Conservation (phyloP, 2,888 invertebrate species). For the Polymixis lichenea region DNA sequence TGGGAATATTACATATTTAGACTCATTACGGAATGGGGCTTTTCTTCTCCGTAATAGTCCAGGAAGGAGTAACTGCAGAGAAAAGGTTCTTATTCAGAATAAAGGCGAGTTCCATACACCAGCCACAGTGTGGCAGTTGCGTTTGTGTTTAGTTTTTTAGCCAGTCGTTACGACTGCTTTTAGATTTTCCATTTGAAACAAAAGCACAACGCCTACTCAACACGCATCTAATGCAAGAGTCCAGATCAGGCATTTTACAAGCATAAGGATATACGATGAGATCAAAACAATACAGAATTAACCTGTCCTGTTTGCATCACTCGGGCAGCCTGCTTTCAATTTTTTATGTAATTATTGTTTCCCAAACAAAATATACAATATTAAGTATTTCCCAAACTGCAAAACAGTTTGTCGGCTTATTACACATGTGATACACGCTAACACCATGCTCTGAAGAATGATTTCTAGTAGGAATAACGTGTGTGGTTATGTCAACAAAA, state of each 20-base stretch:
- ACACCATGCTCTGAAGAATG: background rate
- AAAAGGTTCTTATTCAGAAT: too few relatives aligned
- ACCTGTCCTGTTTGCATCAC: background rate
- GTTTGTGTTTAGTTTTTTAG: too few relatives aligned
- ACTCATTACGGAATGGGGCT: too few relatives aligned
- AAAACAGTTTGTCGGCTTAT: too few relatives aligned
- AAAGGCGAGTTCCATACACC: too few relatives aligned
- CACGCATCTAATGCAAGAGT: background rate
- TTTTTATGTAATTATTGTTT: too few relatives aligned
- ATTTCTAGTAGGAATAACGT: background rate
- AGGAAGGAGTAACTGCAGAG: too few relatives aligned
- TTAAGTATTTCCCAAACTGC: too few relatives aligned
- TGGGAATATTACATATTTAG: too few relatives aligned
- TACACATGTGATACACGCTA: background rate
- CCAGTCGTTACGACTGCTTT: background rate
- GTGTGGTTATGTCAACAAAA: slow-evolving; percentile 6
- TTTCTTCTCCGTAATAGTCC: too few relatives aligned
- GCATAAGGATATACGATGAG: background rate
- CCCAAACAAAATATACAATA: too few relatives aligned
- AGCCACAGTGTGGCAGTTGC: too few relatives aligned
- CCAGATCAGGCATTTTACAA: background rate
- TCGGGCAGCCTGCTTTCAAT: background rate
- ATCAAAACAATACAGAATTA: background rate
- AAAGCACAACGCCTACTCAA: background rate
- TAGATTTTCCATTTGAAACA: background rate